Base-by-base conservation (phyloP, 2,797 vertebrate genomes). In the Eupleurogrammus muticus region DNA sequence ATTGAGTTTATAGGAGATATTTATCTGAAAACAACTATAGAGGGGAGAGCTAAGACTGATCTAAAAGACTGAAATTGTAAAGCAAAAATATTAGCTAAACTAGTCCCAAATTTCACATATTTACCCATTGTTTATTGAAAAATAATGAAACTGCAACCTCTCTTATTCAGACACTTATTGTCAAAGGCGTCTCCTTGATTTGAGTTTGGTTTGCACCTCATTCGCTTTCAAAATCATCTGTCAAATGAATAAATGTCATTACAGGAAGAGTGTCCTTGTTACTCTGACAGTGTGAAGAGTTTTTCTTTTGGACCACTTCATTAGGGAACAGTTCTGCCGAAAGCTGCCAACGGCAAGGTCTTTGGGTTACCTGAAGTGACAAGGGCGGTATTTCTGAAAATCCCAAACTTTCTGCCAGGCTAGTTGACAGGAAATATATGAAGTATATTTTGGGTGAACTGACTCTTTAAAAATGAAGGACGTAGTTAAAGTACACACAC, bases 221-320 rank as follows among this genome's bases (percentile, higher is more conserved):
- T 40, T 40, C 14, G 7, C 38, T 42, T 42, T 42, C 38, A 42
- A 16, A 16, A 42, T 0, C 14, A 5, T 42, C 7, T 42, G 38
- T 8, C 38, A 42, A 42, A 42, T 16, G 5, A 42, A 42, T 42
- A 16, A 16, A 42, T 16, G 38, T 42, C 38, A 14, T 42, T 54
- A 5, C 2, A 4, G 51, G 24, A 28, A 7, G 6, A 42, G 8
- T 19, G 16, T n/a, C 20, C 14, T 40, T 42, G 17, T 24, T 58
- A 8, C 7, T 61, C 23, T 49, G 55, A 34, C 23, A 52, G 14
- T n/a, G 13, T 38, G 6, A 40, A 36, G 19, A 38, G n/a, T 62
- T 19, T 17, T n/a, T 55, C 34, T 48, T 17, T 13, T 7, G 24
- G 47, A 58, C 23, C 13, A 23, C 38, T 69, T 69, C n/a, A 40